A percentile compares a stretch with the other conserved stretches of the same genome.
Evolutionary conservation across 2,113 vertebrate genomes (phyloP).

Genomic region (Malurus cyaneus): DNA sequence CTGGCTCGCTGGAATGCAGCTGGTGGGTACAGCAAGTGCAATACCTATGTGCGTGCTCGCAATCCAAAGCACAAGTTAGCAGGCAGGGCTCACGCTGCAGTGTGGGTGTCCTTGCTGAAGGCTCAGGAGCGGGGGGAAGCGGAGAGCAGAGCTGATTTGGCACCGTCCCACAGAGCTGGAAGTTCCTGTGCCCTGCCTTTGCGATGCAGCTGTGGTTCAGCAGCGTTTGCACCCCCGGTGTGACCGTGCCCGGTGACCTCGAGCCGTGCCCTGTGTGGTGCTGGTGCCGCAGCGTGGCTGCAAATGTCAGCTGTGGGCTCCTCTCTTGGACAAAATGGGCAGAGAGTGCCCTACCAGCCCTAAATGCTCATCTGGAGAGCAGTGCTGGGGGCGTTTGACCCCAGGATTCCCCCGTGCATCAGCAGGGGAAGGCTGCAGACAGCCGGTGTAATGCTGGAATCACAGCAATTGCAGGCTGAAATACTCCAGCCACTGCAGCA

Average conservation of each 20-base stretch:
- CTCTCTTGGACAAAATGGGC: not conserved
- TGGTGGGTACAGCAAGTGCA: not conserved
- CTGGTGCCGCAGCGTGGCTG: not conserved
- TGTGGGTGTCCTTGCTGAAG: not conserved
- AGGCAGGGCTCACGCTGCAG: not conserved
- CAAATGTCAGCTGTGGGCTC: rapidly evolving
- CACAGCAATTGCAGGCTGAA: not conserved
- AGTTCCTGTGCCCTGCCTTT: not conserved
- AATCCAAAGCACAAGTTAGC: not conserved
- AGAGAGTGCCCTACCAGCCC: rapidly evolving
- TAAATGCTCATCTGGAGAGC: rapidly evolving
- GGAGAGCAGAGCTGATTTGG: not conserved
- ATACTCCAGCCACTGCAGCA: not conserved
- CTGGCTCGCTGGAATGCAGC: not conserved
- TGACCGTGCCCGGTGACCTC: rapidly evolving
- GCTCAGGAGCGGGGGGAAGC: not conserved
- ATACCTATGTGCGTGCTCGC: not conserved
- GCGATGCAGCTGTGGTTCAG: rapidly evolving
- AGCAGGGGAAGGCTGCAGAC: not conserved
- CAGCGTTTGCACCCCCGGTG: rapidly evolving
- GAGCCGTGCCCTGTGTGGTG: rapidly evolving
- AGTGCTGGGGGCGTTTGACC: not conserved
- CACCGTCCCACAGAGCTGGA: rapidly evolving
- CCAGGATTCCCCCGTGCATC: not conserved
- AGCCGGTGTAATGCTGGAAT: not conserved